phyloP scores from a whole-genome alignment of 2,797 vertebrate genomes.

The Denticeps clupeoides region DNA sequence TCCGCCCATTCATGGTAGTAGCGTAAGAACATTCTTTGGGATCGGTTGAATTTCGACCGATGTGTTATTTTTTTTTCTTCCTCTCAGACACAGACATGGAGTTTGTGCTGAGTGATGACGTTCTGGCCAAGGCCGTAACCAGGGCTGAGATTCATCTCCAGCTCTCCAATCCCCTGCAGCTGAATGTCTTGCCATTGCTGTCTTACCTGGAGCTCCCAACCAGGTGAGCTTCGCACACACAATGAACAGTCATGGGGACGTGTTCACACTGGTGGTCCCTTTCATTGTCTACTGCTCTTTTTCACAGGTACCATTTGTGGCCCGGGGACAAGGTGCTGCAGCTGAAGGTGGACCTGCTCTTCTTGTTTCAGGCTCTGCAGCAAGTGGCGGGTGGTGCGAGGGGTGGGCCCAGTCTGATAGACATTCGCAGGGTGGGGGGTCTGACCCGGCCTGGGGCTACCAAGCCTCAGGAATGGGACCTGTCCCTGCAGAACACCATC shows the following conservation, averaged over 20 bases:
- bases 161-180: conserved; percentile 49
- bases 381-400: conserved; percentile 29
- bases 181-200: conserved; percentile 52
- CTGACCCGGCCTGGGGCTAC: conserved; percentile 22
- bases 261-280: neutral
- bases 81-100: conserved; percentile 48
- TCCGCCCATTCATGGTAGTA: neutral
- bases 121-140: conserved; percentile 37
- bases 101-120: conserved; percentile 54
- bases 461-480: conserved; percentile 17
- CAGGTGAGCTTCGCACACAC: conserved; percentile 36
- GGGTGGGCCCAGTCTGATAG: conserved; percentile 31
- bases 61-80: neutral
- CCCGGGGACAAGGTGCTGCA: conserved; percentile 40
- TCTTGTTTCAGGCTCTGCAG: conserved; percentile 55
- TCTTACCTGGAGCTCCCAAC: conserved; percentile 48
- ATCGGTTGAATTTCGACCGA: neutral
- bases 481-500: conserved; percentile 30
- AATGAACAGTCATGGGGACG: neutral
- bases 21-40: neutral
- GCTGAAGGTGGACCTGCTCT: conserved; percentile 58
- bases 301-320: conserved; percentile 45
- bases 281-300: neutral
- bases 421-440: conserved; percentile 34
- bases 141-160: conserved; percentile 63